Percentiles rank a stretch among this genome's conserved stretches.
phyloP scores from a whole-genome alignment of 2,113 vertebrate species.

The Anhinga anhinga region DNA sequence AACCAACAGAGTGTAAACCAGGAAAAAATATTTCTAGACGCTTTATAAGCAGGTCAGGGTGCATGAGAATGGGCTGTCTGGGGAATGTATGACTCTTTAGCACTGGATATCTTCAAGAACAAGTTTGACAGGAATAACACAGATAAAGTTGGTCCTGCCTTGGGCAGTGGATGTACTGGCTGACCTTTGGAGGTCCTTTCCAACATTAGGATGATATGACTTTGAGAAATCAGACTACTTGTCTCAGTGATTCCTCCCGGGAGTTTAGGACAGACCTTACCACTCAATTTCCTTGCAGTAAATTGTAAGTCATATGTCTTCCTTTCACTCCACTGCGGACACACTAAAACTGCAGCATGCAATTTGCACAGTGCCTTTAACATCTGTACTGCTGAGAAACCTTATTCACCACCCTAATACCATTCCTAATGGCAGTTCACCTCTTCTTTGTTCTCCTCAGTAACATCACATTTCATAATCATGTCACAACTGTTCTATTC shows the following conservation, averaged over 20 bases:
- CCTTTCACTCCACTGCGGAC: neutral
- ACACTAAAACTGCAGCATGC: neutral
- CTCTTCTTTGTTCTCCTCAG: neutral
- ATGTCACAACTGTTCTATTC: neutral
- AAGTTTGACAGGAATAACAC: neutral
- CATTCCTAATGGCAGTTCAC: neutral
- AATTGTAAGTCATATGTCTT: slow-evolving; percentile 34
- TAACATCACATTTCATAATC: neutral
- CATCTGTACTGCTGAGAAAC: neutral
- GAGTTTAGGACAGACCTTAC: neutral
- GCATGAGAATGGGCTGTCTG: neutral
- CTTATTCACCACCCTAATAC: neutral
- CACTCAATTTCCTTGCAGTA: neutral
- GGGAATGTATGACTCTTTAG: neutral
- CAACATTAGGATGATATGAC: neutral
- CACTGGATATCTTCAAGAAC: neutral
- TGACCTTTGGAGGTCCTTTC: neutral
- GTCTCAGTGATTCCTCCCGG: neutral
- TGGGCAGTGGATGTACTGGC: neutral
- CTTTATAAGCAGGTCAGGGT: neutral
- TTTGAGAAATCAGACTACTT: neutral
- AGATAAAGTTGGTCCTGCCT: neutral
- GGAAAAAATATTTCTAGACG: neutral
- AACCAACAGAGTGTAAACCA: neutral
- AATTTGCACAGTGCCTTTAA: neutral